Conservation (phyloP, 2,888 invertebrate genomes). For the Dermolepida albohirtum region DNA sequence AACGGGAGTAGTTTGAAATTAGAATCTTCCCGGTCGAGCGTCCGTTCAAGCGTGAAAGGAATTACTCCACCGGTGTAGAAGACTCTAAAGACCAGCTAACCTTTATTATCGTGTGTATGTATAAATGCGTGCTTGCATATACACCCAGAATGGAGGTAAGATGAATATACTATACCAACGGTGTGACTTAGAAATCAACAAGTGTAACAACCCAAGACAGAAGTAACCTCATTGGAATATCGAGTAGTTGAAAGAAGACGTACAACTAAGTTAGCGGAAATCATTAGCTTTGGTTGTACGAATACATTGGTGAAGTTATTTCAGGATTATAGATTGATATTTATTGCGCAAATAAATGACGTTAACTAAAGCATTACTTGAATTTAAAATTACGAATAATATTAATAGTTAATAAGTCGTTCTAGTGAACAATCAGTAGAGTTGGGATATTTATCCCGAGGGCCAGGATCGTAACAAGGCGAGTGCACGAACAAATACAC, state of each 20-base stretch:
- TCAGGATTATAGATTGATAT: neutral
- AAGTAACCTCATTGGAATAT: conserved; percentile 13
- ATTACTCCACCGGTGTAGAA: conserved; percentile 9
- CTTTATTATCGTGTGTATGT: neutral
- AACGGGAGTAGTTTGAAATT: conserved; percentile 15
- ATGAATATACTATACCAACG: conserved; percentile 12
- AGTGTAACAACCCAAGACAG: conserved; percentile 32
- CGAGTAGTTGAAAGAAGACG: conserved; percentile 1
- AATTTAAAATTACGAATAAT: too few species aligned
- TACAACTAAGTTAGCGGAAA: conserved; percentile 13
- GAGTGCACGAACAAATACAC: too few species aligned
- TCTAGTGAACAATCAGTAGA: too few species aligned
- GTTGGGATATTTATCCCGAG: too few species aligned
- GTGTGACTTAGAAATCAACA: conserved; percentile 40
- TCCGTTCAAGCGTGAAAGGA: conserved; percentile 16
- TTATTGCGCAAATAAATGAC: neutral
- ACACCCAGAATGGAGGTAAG: neutral
- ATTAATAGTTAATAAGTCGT: too few species aligned
- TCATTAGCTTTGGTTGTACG: conserved; percentile 20
- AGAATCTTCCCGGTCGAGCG: conserved; percentile 4
- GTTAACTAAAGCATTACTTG: too few species aligned
- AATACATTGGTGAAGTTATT: conserved; percentile 11
- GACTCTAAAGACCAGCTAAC: conserved; percentile 11
- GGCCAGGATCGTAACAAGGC: too few species aligned
- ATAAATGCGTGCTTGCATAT: conserved; percentile 9